phyloP scores from a whole-genome alignment of 2,113 vertebrate genomes.

The Gobio gobio region DNA sequence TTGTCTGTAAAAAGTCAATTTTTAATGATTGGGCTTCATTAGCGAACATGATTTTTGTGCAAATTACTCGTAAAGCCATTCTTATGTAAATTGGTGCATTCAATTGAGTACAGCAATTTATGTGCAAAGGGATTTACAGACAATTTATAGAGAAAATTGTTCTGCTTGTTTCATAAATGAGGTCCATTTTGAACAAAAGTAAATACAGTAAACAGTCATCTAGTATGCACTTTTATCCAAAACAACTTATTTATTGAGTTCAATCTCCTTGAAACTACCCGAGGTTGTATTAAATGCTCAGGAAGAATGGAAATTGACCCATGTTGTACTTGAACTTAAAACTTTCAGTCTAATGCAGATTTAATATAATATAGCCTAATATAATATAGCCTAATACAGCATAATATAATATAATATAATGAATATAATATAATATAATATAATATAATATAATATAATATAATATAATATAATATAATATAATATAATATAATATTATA shows the following conservation, averaged over 20 bases:
- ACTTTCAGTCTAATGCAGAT: not conserved
- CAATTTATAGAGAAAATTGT: not conserved
- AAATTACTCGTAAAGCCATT: not conserved
- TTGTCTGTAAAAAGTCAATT: not conserved
- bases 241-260: not conserved
- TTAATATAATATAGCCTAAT: not conserved
- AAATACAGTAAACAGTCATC: not conserved
- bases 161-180: slow-evolving; percentile 3
- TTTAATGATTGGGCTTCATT: slow-evolving; percentile 6
- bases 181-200: slow-evolving; percentile 1
- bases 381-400: not conserved
- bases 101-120: not conserved
- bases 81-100: not conserved
- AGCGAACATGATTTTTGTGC: not conserved
- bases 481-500: too few species aligned
- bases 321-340: not conserved
- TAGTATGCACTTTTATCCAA: not conserved
- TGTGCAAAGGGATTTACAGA: not conserved
- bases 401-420: not conserved
- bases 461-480: too few species aligned
- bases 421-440: not conserved
- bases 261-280: not conserved
- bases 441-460: not conserved
- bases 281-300: not conserved
- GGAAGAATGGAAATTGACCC: not conserved